Evolutionary conservation across 2,113 vertebrate genomes (phyloP).

Genomic region (Rhinoderma darwinii): DNA sequence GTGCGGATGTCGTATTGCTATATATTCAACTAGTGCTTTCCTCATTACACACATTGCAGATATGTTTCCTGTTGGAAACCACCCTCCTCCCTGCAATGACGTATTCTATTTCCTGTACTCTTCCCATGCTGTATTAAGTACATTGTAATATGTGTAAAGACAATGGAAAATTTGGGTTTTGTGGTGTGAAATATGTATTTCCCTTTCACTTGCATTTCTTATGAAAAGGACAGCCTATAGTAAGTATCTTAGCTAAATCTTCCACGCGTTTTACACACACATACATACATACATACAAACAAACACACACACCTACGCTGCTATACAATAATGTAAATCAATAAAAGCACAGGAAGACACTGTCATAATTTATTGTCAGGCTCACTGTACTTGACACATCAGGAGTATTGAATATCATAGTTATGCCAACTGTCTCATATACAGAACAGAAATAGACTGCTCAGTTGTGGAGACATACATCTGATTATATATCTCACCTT

Average conservation of each 20-base stretch:
- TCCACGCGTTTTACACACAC: not conserved
- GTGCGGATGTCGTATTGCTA: not conserved
- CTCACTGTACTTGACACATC: not conserved
- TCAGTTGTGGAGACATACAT: not conserved
- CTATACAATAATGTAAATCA: not conserved
- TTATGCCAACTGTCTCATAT: not conserved
- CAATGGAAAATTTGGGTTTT: conserved; percentile 38
- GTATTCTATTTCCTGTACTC: conserved; percentile 51
- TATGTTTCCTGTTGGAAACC: conserved; percentile 55
- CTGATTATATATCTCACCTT: not conserved
- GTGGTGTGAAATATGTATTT: conserved; percentile 15
- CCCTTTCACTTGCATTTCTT: not conserved
- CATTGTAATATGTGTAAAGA: conserved; percentile 1
- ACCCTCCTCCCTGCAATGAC: conserved; percentile 53
- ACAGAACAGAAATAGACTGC: not conserved
- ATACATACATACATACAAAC: not conserved
- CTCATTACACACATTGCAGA: conserved; percentile 18
- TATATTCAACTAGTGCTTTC: not conserved
- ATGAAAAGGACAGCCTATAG: not conserved
- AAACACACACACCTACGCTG: not conserved
- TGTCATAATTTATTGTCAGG: not conserved
- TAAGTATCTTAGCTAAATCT: not conserved
- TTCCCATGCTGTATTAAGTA: conserved; percentile 39
- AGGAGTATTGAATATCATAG: not conserved
- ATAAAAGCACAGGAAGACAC: not conserved